A percentile compares a stretch with the other conserved stretches of the same genome.
Evolutionary conservation across 2,113 vertebrate genomes (phyloP).

Genomic region (Charadrius vociferus): DNA sequence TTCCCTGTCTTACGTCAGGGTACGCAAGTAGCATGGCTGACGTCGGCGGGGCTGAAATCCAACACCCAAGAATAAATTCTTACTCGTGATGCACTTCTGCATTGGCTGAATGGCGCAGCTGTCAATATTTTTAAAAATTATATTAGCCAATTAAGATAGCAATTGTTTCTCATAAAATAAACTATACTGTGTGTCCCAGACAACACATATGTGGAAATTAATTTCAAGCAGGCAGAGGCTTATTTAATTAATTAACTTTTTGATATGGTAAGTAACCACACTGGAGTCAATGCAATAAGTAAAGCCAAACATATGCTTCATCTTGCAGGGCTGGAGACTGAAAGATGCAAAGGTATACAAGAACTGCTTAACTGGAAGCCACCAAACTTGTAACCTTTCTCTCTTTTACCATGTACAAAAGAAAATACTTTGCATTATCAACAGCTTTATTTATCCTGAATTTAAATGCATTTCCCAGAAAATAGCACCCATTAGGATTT

Average conservation of each 20-base stretch:
- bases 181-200: background rate
- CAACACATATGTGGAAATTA: background rate
- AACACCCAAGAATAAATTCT: background rate
- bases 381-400: background rate
- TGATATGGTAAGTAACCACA: slow-evolving; percentile 19
- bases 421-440: background rate
- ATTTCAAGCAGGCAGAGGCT: slow-evolving; percentile 17
- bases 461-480: slow-evolving; percentile 1
- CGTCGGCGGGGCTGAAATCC: background rate
- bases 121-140: slow-evolving; percentile 19
- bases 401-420: background rate
- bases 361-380: background rate
- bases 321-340: background rate
- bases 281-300: background rate
- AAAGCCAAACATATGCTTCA: background rate
- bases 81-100: background rate
- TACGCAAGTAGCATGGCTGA: background rate
- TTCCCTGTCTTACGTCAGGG: background rate
- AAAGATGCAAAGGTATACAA: slow-evolving; percentile 24
- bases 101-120: background rate
- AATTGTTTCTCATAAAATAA: slow-evolving; percentile 36
- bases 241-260: slow-evolving; percentile 35
- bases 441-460: background rate
- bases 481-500: background rate
- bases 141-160: slow-evolving; percentile 12